phyloP scores from a whole-genome alignment of 1,140 invertebrate species.

The Eciton burchellii region DNA sequence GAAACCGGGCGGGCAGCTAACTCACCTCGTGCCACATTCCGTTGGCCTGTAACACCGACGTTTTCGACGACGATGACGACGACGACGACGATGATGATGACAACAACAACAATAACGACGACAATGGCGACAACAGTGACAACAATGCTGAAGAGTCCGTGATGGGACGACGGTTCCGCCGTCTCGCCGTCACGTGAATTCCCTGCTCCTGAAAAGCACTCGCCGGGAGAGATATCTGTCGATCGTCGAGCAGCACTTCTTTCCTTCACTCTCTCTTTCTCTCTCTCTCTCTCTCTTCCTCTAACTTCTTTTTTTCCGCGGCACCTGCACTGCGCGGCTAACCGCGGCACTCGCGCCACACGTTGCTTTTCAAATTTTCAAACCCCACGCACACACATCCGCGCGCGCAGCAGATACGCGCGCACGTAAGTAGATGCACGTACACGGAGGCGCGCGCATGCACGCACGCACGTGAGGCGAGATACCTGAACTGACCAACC shows the following conservation, averaged over 20 bases:
- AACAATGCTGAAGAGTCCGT: neutral
- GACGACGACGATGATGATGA: too few species aligned
- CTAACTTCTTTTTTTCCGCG: constrained; percentile 13
- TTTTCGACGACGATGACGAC: constrained; percentile 64
- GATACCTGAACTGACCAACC: constrained; percentile 7
- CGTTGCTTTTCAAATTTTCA: constrained; percentile 66
- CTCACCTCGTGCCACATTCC: constrained; percentile 84
- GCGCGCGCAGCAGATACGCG: neutral
- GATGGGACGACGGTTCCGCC: neutral
- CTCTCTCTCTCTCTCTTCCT: constrained; percentile 7
- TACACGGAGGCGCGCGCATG: constrained; percentile 20
- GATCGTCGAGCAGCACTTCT: neutral
- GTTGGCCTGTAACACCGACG: constrained; percentile 66
- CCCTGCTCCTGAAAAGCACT: neutral
- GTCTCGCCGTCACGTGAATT: neutral
- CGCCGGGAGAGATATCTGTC: neutral
- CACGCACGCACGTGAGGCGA: constrained; percentile 62
- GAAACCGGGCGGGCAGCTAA: constrained; percentile 78
- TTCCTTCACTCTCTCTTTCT: neutral
- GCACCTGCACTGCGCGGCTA: constrained; percentile 55
- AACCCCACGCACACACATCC: constrained; percentile 37
- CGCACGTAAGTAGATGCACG: constrained; percentile 11
- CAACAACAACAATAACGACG: constrained; percentile 3
- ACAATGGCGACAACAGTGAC: constrained; percentile 14
- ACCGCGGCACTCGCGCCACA: constrained; percentile 31